Evolutionary conservation across 2,797 vertebrate genomes (phyloP).

Genomic region (Linurgus olivaceus): DNA sequence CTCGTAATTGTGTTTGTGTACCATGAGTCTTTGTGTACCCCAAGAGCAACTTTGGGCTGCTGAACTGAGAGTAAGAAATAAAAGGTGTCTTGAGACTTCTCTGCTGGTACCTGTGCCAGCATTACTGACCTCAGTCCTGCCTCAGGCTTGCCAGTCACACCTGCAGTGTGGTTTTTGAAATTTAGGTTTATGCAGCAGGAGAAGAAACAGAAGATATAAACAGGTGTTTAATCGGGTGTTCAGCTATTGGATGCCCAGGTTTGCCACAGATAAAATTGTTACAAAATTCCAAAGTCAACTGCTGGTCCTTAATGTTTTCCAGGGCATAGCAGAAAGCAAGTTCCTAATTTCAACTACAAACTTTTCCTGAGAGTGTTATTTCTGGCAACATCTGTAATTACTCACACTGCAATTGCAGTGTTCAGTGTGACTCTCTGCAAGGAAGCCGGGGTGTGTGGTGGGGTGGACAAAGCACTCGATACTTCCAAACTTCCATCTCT

Average conservation of each 20-base stretch:
- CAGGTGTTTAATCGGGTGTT: background rate
- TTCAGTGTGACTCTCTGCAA: background rate
- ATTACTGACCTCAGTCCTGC: background rate
- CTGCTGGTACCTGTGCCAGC: background rate
- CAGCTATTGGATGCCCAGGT: background rate
- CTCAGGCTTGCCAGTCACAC: background rate
- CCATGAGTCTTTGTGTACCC: background rate
- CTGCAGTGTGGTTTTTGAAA: background rate
- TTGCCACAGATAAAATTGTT: background rate
- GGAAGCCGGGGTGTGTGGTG: fast-evolving
- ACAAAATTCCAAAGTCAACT: background rate
- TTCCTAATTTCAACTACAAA: background rate
- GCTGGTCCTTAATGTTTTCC: background rate
- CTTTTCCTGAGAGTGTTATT: background rate
- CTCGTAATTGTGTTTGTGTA: background rate
- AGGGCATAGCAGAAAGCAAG: background rate
- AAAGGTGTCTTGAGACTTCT: background rate
- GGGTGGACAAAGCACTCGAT: background rate
- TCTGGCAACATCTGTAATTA: background rate
- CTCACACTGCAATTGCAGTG: background rate
- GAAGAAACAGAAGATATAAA: background rate
- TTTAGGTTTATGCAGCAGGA: background rate
- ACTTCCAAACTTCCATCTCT: background rate
- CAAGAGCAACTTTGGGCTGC: background rate
- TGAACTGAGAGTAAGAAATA: background rate